Evolutionary conservation across 1,140 invertebrate genomes (phyloP).

Genomic region (Drosophila subobscura): DNA sequence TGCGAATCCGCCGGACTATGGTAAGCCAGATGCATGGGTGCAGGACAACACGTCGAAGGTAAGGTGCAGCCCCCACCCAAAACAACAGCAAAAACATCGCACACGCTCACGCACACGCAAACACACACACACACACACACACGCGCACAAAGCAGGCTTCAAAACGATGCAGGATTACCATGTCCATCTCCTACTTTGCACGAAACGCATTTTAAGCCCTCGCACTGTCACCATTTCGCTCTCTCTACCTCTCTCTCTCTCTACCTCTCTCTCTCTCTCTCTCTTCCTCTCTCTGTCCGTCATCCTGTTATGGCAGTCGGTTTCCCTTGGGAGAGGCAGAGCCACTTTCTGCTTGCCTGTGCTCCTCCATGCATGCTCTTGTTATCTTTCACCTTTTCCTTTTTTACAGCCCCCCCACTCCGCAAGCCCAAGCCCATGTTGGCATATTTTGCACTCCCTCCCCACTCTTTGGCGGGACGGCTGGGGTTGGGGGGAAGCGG

Average conservation of each 20-base stretch:
- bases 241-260: too few species aligned
- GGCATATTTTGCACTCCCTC: slow-evolving; percentile 59
- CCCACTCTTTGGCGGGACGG: too few species aligned
- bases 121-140: too few species aligned
- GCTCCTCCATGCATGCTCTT: slow-evolving; percentile 19
- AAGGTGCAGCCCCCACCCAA: slow-evolving; percentile 68
- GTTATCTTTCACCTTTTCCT: slow-evolving; percentile 29
- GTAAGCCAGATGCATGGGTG: slow-evolving; percentile 92
- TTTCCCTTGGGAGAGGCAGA: background rate
- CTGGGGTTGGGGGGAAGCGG: too few species aligned
- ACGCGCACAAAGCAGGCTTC: too few species aligned
- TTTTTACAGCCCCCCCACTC: slow-evolving; percentile 1
- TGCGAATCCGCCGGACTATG: slow-evolving; percentile 96
- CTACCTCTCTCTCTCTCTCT: too few species aligned
- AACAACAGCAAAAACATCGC: slow-evolving; percentile 55
- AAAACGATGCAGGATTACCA: too few species aligned
- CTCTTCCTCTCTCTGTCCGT: too few species aligned
- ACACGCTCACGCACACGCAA: too few species aligned
- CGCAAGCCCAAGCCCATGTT: slow-evolving; percentile 42
- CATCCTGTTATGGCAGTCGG: background rate
- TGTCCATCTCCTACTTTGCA: too few species aligned
- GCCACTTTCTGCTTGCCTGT: slow-evolving; percentile 21
- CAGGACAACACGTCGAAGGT: slow-evolving; percentile 90
- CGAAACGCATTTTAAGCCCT: too few species aligned
- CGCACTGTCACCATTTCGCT: too few species aligned